A percentile compares a stretch with the other conserved stretches of the same genome.
Conservation (phyloP, 64 coral and sea anemone species). For the Montipora sp. region DNA sequence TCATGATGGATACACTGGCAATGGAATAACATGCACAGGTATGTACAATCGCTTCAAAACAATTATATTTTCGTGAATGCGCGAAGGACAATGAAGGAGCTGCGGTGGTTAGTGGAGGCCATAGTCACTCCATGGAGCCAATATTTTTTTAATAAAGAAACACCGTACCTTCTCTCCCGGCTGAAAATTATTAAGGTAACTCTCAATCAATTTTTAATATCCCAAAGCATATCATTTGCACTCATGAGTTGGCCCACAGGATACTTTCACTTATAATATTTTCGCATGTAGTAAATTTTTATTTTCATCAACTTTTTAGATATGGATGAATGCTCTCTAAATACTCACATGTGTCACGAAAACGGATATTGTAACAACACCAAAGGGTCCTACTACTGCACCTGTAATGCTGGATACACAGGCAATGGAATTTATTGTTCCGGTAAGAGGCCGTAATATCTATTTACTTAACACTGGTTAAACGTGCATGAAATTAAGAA, state of each 20-base stretch:
- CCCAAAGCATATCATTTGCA: no score
- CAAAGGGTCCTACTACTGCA: constrained; percentile 67
- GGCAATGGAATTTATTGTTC: constrained; percentile 62
- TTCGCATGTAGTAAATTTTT: background rate
- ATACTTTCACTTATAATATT: no score
- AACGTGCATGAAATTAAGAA: constrained; percentile 24
- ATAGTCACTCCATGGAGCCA: no score
- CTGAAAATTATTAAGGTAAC: no score
- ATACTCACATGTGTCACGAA: constrained; percentile 43
- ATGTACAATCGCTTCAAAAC: background rate
- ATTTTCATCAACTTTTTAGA: constrained; percentile 39
- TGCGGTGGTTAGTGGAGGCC: no score
- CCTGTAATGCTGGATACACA: constrained; percentile 60
- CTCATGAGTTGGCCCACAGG: no score
- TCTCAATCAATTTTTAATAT: no score
- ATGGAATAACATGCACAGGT: constrained; percentile 52
- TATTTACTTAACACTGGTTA: background rate
- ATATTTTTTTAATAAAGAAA: no score
- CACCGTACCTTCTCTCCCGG: no score
- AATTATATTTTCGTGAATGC: background rate
- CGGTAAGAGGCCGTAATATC: constrained; percentile 29
- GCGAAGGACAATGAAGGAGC: background rate
- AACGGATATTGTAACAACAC: constrained; percentile 59
- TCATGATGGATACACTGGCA: constrained; percentile 56
- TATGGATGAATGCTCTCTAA: constrained; percentile 47